Base-by-base conservation (phyloP, 1,140 invertebrate species). In the Cryptotermes secundus region DNA sequence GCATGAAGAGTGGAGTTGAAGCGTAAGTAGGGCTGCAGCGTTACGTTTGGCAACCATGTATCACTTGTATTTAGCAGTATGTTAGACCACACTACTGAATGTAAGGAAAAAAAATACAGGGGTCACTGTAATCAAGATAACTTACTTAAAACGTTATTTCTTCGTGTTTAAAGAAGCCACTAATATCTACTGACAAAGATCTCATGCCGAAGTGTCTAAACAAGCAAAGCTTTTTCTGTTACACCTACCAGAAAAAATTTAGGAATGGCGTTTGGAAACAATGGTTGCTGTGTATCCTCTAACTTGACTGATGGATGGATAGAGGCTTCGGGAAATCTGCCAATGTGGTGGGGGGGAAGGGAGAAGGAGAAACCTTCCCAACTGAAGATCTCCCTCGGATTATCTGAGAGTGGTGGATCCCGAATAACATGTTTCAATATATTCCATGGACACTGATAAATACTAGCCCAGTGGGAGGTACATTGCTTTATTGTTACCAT, bases 301-400 rank as follows among this genome's bases (percentile, higher is more conserved):
- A 72, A 72, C 59, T 72, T 72, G 59, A 72, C 59, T n/a, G 26
- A 72, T 72, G 59, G 59, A 72, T 72, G 59, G 59, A 72, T 10
- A n/a, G 31, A 72, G n/a, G n/a, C n/a, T n/a, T 72, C 59, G 59
- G n/a, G 59, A n/a, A 72, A 72, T 72, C 59, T 72, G 59, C 59
- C 59, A 72, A 72, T 72, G 59, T 31, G 2, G 26, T 7, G 24
- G 6, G 7, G 7, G 53, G 24, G 53, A 14, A n/a, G n/a, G n/a
- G 4, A 72, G 59, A 31, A 12, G 59, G 59, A 72, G 59, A 31
- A 72, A 72, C 59, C 59, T 1, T 72, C 59, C 4, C 59, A 72
- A 72, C 59, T 72, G 59, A n/a, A 72, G 59, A 72, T 72, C 59
- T 72, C n/a, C 59, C 26, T 72, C 59, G 31, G 59, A 72, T 72